phyloP scores from a whole-genome alignment of 2,797 vertebrate species.

The Chromobotia macracanthus region DNA sequence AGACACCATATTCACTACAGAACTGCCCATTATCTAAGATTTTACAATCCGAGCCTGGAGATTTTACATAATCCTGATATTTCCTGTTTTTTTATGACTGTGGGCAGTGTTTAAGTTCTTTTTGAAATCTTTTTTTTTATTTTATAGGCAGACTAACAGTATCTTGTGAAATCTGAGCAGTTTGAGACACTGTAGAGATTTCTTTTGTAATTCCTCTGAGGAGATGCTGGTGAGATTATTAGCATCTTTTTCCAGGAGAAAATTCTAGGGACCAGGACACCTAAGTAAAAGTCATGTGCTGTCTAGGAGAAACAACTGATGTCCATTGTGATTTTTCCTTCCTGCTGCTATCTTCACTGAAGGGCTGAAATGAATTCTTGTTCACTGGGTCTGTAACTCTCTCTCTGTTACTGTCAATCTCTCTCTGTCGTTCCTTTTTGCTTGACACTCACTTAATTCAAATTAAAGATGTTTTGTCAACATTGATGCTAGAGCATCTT shows the following conservation, averaged over 20 bases:
- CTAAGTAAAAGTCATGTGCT: neutral
- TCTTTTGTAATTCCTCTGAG: no score
- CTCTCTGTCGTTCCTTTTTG: conserved; percentile 35
- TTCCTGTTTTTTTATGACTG: no score
- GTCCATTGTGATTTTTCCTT: neutral
- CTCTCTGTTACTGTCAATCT: conserved; percentile 29
- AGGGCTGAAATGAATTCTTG: conserved; percentile 20
- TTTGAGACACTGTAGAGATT: no score
- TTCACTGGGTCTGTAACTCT: conserved; percentile 38
- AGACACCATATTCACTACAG: no score
- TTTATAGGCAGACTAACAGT: no score
- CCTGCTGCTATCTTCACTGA: conserved; percentile 29
- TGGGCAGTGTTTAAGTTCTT: no score
- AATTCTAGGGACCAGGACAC: neutral
- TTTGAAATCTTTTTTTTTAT: no score
- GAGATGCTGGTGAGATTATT: no score
- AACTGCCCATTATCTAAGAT: no score
- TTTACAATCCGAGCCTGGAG: no score
- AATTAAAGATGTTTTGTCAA: conserved; percentile 69
- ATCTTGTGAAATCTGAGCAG: no score
- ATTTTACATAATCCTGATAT: no score
- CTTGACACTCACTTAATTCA: conserved; percentile 58
- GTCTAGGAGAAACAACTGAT: neutral
- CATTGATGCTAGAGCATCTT: conserved; percentile 63
- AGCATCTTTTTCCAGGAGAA: neutral